phyloP scores from a whole-genome alignment of 2,113 vertebrate genomes.

The Oxyura jamaicensis region DNA sequence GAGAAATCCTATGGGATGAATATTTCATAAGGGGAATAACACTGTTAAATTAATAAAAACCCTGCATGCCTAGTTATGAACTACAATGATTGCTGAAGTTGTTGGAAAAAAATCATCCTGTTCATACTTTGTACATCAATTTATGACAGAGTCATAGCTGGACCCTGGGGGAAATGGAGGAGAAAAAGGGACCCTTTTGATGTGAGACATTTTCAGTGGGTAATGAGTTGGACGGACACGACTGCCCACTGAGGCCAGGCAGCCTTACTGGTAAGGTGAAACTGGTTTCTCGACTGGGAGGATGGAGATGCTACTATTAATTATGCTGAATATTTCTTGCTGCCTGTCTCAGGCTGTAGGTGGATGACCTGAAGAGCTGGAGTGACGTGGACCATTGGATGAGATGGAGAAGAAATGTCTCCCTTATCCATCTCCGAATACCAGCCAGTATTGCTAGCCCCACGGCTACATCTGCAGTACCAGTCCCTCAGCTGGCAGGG shows the following conservation, averaged over 20 bases:
- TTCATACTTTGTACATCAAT: constrained; percentile 69
- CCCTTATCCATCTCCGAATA: background rate
- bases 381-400: background rate
- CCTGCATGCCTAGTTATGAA: constrained; percentile 71
- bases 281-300: background rate
- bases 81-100: constrained; percentile 71
- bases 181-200: constrained; percentile 50
- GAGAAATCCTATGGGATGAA: constrained; percentile 75
- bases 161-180: constrained; percentile 46
- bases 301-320: background rate
- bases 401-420: background rate
- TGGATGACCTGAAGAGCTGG: background rate
- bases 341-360: background rate
- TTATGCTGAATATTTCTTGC: background rate
- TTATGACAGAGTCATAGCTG: constrained; percentile 61
- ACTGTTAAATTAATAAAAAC: constrained; percentile 75
- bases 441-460: background rate
- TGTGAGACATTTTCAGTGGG: background rate
- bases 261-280: background rate
- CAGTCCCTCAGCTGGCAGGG: background rate
- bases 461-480: background rate
- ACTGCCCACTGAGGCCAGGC: background rate
- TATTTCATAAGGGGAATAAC: constrained; percentile 77
- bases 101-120: constrained; percentile 54
- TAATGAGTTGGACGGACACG: background rate